Base-by-base conservation (phyloP, 2,113 vertebrate genomes). In the Phalacrocorax carbo region DNA sequence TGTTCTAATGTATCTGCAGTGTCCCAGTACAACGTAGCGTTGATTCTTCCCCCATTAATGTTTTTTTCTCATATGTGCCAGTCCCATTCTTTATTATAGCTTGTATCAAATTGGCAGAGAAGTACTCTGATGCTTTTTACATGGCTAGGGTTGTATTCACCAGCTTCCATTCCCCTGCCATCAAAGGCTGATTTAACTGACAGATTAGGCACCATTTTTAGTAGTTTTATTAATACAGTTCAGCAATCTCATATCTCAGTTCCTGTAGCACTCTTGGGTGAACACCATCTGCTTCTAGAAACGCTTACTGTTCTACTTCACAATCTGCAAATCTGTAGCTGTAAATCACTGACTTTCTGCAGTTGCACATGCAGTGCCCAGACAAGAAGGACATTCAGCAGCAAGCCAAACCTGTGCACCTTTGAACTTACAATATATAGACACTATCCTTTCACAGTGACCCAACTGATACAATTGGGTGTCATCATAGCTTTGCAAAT, bases 361-460 rank as follows among this genome's bases (percentile, higher is more conserved):
- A 5, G 64, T 1, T 61, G 58, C 22, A 60, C 27, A 60, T 0
- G 0, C 34, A 85, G 17, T 0, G 0, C 36, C 19, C 58, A 26
- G 72, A 40, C 54, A 82, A 84, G 54, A 57, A 58, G 11, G 44
- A 30, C 57, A 40, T 10, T n/a, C 42, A 85, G 49, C 42, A 87
- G 70, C 72, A 72, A 65, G 11, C 5, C 55, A 54, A n/a, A 64
- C 40, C 32, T 10, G 4, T 7, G 11, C 6, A 18, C 62, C 36
- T 85, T 49, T 46, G 49, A 75, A 71, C 29, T 86, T 76, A 29
- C 0, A 69, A 16, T 5, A n/a, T 11, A n/a, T 34, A 91, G 34
- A 73, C 64, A 61, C 19, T 30, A 30, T 5, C 51, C 40, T 52
- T 72, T n/a, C 46, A 65, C 27, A 78, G 11, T 1, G 3, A 77